Evolutionary conservation across 2,888 invertebrate species (phyloP), one percentile per base, ranked within the genome.

Genomic region (Alitta virens): DNA sequence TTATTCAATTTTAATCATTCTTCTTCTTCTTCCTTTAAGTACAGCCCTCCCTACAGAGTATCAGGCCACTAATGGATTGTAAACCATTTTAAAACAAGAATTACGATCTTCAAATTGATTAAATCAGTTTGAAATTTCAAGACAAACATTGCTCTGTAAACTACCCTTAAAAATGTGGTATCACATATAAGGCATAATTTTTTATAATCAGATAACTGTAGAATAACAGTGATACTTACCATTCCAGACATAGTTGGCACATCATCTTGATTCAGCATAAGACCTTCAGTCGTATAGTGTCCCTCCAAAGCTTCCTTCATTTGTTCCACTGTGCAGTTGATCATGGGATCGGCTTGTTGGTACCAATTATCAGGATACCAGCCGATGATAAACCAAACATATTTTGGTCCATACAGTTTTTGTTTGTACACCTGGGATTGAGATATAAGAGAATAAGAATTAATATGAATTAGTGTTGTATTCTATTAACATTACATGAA

Each of bases 341-440:
- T 69, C 33, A 24, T 56, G 24, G 64, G 18, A 52, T 70, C 69
- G 18, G 50, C 33, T 38, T 59, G 51, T 21, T 50, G 18, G 33
- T 93, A 99, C 99, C 99, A 99, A 79, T 97, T 95, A 82, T 99
- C 96, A 79, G 98, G 96, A 83, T 99, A 99, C 82, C 81, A 81
- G 88, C 96, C 99, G 75, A 99, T 98, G 83, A 99, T 95, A 83
- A 98, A 95, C 99, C 99, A 99, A 26, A 99, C 98, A 84, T 97
- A 92, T 46, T 92, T 91, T 74, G 93, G 91, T 18, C 98, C 99
- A 80, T 92, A 98, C 24, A 99, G 85, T 65, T 90, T 89, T 78
- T 95, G 92, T 77, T 92, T 94, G 85, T 92, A 96, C 73, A 82
- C 84, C 84, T 85, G 58, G 23, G 9, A 56, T 46, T 46, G 21